Evolutionary conservation across 2,888 invertebrate species (phyloP).

Genomic region (Axea sp.): DNA sequence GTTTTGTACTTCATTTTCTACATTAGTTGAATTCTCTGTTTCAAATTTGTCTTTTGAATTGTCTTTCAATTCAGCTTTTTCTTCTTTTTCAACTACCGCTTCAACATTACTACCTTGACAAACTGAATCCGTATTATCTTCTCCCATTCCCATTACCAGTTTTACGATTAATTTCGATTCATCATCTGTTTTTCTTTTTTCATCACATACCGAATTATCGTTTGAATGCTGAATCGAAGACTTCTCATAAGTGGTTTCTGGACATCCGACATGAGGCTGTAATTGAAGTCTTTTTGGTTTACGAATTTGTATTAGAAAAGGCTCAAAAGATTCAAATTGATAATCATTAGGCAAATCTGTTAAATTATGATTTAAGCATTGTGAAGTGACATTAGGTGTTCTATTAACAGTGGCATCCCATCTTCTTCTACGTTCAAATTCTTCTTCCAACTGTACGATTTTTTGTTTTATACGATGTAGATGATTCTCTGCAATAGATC

Average conservation of each 20-base stretch:
- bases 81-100: too few species aligned
- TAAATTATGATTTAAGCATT: neutral
- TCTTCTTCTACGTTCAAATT: constrained; percentile 29
- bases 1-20: too few species aligned
- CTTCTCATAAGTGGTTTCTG: constrained; percentile 66
- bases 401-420: neutral
- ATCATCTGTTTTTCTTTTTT: constrained; percentile 68
- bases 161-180: too few species aligned
- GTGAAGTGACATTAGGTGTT: neutral
- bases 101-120: too few species aligned
- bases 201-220: constrained; percentile 47
- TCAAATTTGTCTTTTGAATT: too few species aligned
- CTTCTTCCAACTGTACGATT: constrained; percentile 68
- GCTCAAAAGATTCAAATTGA: constrained; percentile 69
- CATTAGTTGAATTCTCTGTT: too few species aligned
- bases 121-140: too few species aligned
- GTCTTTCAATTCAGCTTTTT: too few species aligned
- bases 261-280: constrained; percentile 70
- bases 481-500: constrained; percentile 69
- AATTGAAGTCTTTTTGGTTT: constrained; percentile 70
- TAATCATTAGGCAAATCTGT: constrained; percentile 15
- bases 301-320: constrained; percentile 66
- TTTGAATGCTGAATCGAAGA: constrained; percentile 49
- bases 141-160: too few species aligned
- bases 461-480: constrained; percentile 71